These are phyloP conservation scores for Rhopalosiphum nymphaeae DNA, from an alignment of 2,888 invertebrate species.

Conservation along the genomic window DNA sequence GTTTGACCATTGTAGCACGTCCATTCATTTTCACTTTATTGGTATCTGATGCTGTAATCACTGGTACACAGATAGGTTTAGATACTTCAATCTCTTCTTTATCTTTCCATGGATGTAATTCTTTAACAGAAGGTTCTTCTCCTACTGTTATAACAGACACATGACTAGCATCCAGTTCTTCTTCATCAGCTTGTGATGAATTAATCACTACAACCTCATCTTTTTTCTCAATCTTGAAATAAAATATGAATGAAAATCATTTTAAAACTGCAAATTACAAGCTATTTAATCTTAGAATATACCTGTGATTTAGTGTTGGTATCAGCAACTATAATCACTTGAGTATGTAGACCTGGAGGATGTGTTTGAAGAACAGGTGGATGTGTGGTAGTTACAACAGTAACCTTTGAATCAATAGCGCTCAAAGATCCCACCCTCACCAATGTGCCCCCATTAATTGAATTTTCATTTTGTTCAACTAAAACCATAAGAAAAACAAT, in stretches of 20 bases:
- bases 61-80: slow-evolving; percentile 52
- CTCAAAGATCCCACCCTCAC: slow-evolving; percentile 51
- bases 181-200: slow-evolving; percentile 69
- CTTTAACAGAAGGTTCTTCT: slow-evolving; percentile 72
- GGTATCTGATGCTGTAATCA: slow-evolving; percentile 33
- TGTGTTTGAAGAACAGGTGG: slow-evolving; percentile 77
- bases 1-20: slow-evolving; percentile 15
- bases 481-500: slow-evolving; percentile 9
- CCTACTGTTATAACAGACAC: slow-evolving; percentile 93
- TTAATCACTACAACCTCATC: slow-evolving; percentile 68
- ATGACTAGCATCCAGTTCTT: slow-evolving; percentile 82
- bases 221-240: slow-evolving; percentile 69
- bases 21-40: slow-evolving; percentile 61
- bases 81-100: slow-evolving; percentile 44
- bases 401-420: slow-evolving; percentile 71
- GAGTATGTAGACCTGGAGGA: slow-evolving; percentile 71
- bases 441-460: slow-evolving; percentile 60
- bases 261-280: not conserved
- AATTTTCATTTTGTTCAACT: slow-evolving; percentile 58
- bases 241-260: slow-evolving; percentile 39
- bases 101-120: slow-evolving; percentile 46
- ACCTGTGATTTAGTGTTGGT: slow-evolving; percentile 80
- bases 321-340: slow-evolving; percentile 86
- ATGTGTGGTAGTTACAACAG: slow-evolving; percentile 84
- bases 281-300: slow-evolving; percentile 66